Conservation (phyloP, 2,113 vertebrate species). For the Gallinago undulata region DNA sequence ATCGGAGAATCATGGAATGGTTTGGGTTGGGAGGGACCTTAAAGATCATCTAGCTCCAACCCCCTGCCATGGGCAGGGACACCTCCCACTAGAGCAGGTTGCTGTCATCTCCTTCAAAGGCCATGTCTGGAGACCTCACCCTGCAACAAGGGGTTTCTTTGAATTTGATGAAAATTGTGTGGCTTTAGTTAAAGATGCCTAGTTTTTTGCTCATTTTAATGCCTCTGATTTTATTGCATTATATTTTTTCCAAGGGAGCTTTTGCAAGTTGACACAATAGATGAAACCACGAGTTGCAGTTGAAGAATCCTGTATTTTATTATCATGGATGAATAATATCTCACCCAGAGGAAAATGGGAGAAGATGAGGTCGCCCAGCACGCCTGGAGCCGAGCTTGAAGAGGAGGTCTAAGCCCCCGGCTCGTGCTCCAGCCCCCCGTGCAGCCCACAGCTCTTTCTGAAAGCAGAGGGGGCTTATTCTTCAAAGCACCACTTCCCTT, state of each 20-base stretch:
- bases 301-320: conserved; percentile 20
- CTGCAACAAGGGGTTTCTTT: neutral
- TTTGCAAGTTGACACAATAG: conserved; percentile 3
- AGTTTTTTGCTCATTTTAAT: neutral
- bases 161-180: neutral
- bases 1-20: neutral
- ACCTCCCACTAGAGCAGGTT: neutral
- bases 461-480: conserved; percentile 41
- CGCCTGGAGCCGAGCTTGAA: conserved; percentile 15
- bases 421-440: neutral
- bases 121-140: neutral
- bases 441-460: neutral
- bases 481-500: conserved; percentile 54
- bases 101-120: neutral
- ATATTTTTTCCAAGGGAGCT: neutral
- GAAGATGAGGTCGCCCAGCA: conserved; percentile 43
- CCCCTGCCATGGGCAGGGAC: no score
- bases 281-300: neutral
- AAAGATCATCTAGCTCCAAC: neutral
- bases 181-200: neutral
- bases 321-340: conserved; percentile 29
- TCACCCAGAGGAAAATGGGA: conserved; percentile 15
- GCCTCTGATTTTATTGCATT: neutral
- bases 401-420: neutral
- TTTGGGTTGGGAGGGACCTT: neutral